These are phyloP conservation scores for Jordanella pulchra DNA, from an alignment of 2,797 vertebrate genomes.

Conservation along the genomic window DNA sequence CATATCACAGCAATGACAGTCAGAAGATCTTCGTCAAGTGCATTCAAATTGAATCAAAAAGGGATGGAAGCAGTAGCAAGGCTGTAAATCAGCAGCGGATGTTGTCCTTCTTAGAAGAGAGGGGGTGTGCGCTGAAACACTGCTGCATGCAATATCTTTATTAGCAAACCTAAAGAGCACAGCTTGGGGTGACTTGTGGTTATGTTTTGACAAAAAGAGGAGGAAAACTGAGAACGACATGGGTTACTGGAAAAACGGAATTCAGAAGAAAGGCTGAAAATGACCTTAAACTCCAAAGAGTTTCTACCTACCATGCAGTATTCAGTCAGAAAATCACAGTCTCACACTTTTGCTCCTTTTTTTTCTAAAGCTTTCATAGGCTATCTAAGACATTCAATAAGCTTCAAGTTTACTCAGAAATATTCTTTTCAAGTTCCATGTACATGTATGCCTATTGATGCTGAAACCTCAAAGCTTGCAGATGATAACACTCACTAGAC, in stretches of 20 bases:
- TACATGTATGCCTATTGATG: constrained; percentile 27
- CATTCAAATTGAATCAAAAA: background rate
- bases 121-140: constrained; percentile 28
- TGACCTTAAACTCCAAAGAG: constrained; percentile 41
- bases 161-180: constrained; percentile 52
- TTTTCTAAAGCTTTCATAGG: constrained; percentile 23
- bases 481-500: constrained; percentile 19
- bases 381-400: constrained; percentile 26
- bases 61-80: constrained; percentile 9
- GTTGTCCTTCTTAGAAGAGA: constrained; percentile 19
- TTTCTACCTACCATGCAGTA: constrained; percentile 21
- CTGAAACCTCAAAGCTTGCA: constrained; percentile 43
- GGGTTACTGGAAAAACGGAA: constrained; percentile 33
- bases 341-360: constrained; percentile 5
- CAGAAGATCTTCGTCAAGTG: background rate
- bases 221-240: constrained; percentile 35
- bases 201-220: constrained; percentile 42
- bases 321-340: constrained; percentile 34
- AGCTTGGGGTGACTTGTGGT: constrained; percentile 52
- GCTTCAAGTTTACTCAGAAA: constrained; percentile 21
- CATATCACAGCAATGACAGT: background rate
- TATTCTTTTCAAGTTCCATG: constrained; percentile 7
- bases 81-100: background rate
- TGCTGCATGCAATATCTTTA: constrained; percentile 51
- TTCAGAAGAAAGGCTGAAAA: constrained; percentile 47